Conservation (phyloP, 2,797 vertebrate species). For the Brotula barbata region DNA sequence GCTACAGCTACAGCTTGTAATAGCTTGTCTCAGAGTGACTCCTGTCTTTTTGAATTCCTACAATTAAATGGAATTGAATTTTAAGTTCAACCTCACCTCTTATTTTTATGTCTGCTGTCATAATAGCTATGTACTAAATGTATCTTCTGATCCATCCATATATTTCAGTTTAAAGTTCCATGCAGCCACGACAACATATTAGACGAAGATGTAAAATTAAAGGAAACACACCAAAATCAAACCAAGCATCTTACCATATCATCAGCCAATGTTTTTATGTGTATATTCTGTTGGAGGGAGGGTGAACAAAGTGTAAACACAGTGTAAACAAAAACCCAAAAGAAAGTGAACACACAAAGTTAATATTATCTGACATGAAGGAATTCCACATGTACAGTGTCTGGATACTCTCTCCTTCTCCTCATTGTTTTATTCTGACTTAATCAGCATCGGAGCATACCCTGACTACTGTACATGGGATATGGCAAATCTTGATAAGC, state of each 20-base stretch:
- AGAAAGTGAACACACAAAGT: conserved; percentile 70
- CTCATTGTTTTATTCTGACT: too few species aligned
- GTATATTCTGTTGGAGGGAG: conserved; percentile 95
- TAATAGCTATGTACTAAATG: too few species aligned
- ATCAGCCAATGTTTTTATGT: conserved; percentile 99
- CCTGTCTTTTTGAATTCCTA: too few species aligned
- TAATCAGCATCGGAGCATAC: conserved; percentile 14
- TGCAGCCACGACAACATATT: conserved; percentile 61
- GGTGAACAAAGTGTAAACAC: conserved; percentile 72
- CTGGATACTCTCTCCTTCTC: conserved; percentile 22
- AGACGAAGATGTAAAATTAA: conserved; percentile 56
- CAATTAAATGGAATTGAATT: too few species aligned
- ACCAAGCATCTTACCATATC: conserved; percentile 96
- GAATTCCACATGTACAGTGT: conserved; percentile 48
- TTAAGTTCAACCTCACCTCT: too few species aligned
- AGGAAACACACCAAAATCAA: conserved; percentile 68
- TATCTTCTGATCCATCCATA: conserved; percentile 76
- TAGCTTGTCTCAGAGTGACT: too few species aligned
- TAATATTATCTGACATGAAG: too few species aligned
- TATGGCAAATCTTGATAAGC: conserved; percentile 33
- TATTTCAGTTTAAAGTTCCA: conserved; percentile 60
- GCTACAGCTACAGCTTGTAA: conserved; percentile 7
- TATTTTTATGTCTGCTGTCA: too few species aligned
- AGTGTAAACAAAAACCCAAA: conserved; percentile 66
- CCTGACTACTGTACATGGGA: conserved; percentile 42